Base-by-base conservation (phyloP, 2,113 vertebrate genomes). In the Rhinogobius similis region DNA sequence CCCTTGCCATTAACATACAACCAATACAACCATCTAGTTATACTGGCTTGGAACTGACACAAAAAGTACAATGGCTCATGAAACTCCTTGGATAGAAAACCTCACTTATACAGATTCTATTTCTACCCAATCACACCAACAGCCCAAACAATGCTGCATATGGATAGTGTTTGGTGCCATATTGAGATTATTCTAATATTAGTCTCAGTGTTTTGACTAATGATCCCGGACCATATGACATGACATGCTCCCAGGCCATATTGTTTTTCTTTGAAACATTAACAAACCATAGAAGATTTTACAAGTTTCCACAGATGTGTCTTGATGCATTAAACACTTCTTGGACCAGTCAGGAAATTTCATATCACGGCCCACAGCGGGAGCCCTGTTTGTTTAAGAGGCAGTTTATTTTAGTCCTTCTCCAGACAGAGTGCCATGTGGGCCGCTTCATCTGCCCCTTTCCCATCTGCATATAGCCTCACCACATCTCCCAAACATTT, bases 281-380 rank as follows among this genome's bases (percentile, higher is more conserved):
- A n/a, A n/a, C n/a, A n/a, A n/a, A n/a, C n/a, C n/a, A n/a, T n/a
- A n/a, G n/a, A n/a, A n/a, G n/a, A n/a, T n/a, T n/a, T n/a, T n/a
- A n/a, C n/a, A 62, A 4, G 64, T 68, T 64, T 53, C 43, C 56
- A 46, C 36, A 68, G 64, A 65, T 56, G 69, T 72, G 65, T 29
- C 71, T 36, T 1, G 1, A 21, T 65, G 62, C 4, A 27, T 67
- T 20, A 29, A 23, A 43, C 53, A 76, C 70, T 69, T 76, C 72
- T 69, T 75, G 58, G 75, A 71, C 67, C 71, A 73, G 81, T 86
- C 65, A 56, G 65, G 71, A 69, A 66, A 69, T 77, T 77, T 79
- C 48, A 58, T 65, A 39, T 59, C 24, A 61, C 14, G 36, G 56
- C 50, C 77, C 50, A 7, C 62, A 20, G 63, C 58, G 38, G 52